Percentiles rank a stretch among this genome's conserved stretches.
Evolutionary conservation across 2,797 vertebrate species (phyloP).

Genomic region (Pangasius sanitwongsei): DNA sequence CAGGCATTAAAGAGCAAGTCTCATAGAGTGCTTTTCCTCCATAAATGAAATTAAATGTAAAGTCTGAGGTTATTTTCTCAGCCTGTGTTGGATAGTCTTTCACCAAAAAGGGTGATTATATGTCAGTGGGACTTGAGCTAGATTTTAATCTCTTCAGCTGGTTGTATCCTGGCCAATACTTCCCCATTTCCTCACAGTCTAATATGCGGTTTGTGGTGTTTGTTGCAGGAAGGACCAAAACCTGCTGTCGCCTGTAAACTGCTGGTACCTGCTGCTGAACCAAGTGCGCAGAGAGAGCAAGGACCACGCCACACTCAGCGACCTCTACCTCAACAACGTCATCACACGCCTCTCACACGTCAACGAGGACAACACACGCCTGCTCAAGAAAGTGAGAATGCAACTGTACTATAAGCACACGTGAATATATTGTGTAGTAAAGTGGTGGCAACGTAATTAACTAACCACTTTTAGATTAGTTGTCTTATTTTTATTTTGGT

Average conservation of each 20-base stretch:
- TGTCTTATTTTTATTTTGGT: not conserved
- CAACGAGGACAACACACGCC: conserved; percentile 94
- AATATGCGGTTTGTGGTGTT: conserved; percentile 24
- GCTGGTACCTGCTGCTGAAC: conserved; percentile 97
- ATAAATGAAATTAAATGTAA: not conserved
- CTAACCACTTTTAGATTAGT: not conserved
- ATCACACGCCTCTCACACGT: conserved; percentile 96
- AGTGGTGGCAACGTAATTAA: not conserved
- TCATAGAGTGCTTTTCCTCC: not conserved
- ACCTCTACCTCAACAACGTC: conserved; percentile 98
- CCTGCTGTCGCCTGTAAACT: conserved; percentile 95
- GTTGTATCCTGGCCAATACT: not conserved
- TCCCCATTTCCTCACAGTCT: not conserved
- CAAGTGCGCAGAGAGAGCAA: conserved; percentile 95
- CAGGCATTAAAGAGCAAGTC: not conserved
- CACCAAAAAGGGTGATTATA: not conserved
- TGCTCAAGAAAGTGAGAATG: conserved; percentile 94
- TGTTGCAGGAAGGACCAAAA: conserved; percentile 92
- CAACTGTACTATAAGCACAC: not conserved
- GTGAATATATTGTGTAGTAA: not conserved
- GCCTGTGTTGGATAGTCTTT: not conserved
- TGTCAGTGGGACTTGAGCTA: not conserved
- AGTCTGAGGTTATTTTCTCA: not conserved
- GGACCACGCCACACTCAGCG: conserved; percentile 93
- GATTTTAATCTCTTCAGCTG: not conserved